Base-by-base conservation (phyloP, 2,888 invertebrate species). In the Danaus chrysippus region DNA sequence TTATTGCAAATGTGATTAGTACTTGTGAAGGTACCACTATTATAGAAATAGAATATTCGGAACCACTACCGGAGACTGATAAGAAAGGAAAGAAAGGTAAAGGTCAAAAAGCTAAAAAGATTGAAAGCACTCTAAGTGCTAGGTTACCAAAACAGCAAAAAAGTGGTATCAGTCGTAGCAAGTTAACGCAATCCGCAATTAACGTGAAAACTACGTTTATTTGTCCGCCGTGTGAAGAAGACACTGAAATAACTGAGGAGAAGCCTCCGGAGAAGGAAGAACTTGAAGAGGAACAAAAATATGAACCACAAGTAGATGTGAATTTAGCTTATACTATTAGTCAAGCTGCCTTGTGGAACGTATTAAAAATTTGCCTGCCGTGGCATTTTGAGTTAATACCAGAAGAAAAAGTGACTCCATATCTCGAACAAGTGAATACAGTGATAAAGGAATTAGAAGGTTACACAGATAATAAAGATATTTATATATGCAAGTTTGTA, bases 341-440 rank as follows among this genome's bases (percentile, higher is more conserved):
- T 62, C 87, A 87, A 70, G 63, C 76, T 1, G 82, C 80, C 13
- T 84, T 91, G 67, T 87, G 86, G 87, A 91, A 86, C 59, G 78
- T 91, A 12, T 71, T 91, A 10, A 75, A 73, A 41, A 81, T 85
- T 54, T 88, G 86, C 64, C 74, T 91, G 57, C 91, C 91, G 0
- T 88, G 89, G 85, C 84, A 89, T 65, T 91, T 88, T 59, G 69
- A 73, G 15, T 67, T 85, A 34, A 23, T 80, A n/a, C 82, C 86
- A 0, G 83, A 87, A 65, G 72, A 76, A 54, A 81, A 71, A 46
- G 68, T 62, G 3, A 85, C 84, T 41, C 78, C 80, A 10, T 86
- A 84, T 62, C 62, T 74, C n/a, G 74, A 79, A 1, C 74, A 82
- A 56, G 76, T 91, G 0, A 63, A 73, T 46, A 73, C 79, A 34